phyloP scores from a whole-genome alignment of 1,140 invertebrate species.

The Apocrypta bakeri region DNA sequence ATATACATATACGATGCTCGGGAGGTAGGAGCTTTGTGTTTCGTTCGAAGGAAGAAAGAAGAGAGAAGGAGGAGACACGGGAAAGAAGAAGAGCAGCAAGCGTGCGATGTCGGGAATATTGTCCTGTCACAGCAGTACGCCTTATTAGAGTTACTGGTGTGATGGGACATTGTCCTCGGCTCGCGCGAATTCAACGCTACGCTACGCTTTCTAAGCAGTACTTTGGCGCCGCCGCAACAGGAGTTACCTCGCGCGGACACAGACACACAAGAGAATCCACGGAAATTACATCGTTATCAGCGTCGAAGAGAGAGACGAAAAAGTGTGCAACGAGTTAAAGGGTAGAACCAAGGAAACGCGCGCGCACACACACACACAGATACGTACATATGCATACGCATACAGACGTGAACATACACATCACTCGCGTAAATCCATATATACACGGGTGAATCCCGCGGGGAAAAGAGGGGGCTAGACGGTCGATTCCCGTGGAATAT shows the following conservation, averaged over 20 bases:
- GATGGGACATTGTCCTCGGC: conserved; percentile 87
- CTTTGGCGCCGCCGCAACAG: neutral
- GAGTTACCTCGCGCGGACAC: neutral
- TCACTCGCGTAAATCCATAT: neutral
- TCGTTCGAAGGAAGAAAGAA: conserved; percentile 58
- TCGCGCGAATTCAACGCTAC: conserved; percentile 54
- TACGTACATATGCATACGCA: neutral
- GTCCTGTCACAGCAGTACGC: conserved; percentile 96
- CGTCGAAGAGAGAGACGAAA: neutral
- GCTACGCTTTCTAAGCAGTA: no score
- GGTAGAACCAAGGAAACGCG: neutral
- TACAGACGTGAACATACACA: neutral
- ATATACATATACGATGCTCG: neutral
- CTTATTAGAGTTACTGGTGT: conserved; percentile 85
- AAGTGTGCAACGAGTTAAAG: neutral
- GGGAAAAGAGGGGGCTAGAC: neutral
- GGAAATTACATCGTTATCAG: no score
- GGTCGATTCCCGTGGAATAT: conserved; percentile 9
- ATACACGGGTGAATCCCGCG: neutral
- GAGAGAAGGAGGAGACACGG: neutral
- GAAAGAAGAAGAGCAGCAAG: neutral
- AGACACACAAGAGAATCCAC: no score
- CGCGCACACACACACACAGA: neutral
- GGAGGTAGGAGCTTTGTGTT: no score
- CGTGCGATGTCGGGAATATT: conserved; percentile 84